phyloP scores from a whole-genome alignment of 2,797 vertebrate species.

The Botia kubotai region DNA sequence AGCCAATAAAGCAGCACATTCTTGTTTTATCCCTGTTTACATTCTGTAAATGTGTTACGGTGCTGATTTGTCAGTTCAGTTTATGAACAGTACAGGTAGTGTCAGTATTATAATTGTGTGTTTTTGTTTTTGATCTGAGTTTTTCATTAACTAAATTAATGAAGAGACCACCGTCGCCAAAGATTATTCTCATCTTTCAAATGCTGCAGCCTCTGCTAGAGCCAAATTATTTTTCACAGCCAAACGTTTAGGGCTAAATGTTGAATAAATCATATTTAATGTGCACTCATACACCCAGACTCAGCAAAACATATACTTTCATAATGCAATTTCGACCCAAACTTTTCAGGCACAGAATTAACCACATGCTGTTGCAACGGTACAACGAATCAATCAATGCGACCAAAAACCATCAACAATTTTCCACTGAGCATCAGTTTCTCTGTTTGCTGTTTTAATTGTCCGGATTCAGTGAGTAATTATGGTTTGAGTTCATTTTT shows the following conservation, averaged over 20 bases:
- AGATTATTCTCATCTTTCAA: conserved; percentile 46
- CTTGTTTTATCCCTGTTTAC: conserved; percentile 12
- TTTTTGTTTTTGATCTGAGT: neutral
- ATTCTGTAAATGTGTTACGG: conserved; percentile 10
- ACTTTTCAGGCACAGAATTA: conserved; percentile 37
- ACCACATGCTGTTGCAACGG: conserved; percentile 11
- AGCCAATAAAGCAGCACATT: conserved; percentile 16
- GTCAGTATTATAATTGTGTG: neutral
- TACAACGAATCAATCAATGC: conserved; percentile 9
- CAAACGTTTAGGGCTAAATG: conserved; percentile 32
- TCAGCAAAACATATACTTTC: conserved; percentile 45
- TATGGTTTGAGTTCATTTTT: conserved; percentile 20
- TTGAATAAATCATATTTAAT: conserved; percentile 30
- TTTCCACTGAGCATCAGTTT: neutral
- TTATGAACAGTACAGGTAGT: neutral
- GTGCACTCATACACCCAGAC: neutral
- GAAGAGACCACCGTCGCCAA: conserved; percentile 22
- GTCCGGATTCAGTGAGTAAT: conserved; percentile 12
- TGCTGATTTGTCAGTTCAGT: conserved; percentile 6
- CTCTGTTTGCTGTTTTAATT: conserved; percentile 19
- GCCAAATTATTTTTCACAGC: conserved; percentile 43
- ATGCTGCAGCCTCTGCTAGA: conserved; percentile 31
- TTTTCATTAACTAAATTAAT: conserved; percentile 27
- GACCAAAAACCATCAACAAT: conserved; percentile 26
- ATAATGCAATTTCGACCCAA: conserved; percentile 33